Base-by-base conservation (phyloP, 2,888 invertebrate species). In the Auanema freiburgensis region DNA sequence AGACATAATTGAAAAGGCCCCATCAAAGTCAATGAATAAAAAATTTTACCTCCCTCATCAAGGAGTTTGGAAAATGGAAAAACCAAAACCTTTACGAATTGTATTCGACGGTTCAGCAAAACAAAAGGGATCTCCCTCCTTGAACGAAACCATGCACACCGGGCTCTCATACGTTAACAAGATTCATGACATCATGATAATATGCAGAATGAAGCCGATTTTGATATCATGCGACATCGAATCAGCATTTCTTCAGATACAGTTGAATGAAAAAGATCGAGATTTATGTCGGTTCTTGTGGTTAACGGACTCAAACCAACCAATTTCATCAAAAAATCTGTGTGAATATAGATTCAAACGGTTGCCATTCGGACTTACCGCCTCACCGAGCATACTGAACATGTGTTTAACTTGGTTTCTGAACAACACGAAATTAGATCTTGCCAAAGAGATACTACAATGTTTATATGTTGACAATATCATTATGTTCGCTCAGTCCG, bases 331-430 rank as follows among this genome's bases (percentile, higher is more conserved):
- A 4, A n/a, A 18, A 6, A 52, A 52, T 24, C 52, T 52, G 5
- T n/a, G 18, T n/a, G 24, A 23, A 11, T 52, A 52, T 24, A 2
- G 52, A 16, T 52, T 52, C 52, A 52, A 16, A n/a, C 2, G 52
- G 5, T 12, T 52, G 4, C 52, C 52, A 52, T 52, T 52, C 10
- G 52, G 52, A 25, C n/a, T 52, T 12, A 52, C 52, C 6, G 52
- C 52, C 4, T 52, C 52, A 2, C 52, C 52, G 5, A 25, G 23
- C 10, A 52, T 52, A n/a, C 52, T 52, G 5, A 52, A 52, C 12
- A 52, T 52, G 52, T n/a, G 18, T n/a, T 21, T 52, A 18, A 23
- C 52, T 6, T 18, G 21, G n/a, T 52, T 5, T 10, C 6, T 52
- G 21, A 52, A 18, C 21, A 16, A 46, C 16, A 5, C 46, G 10